A percentile compares a stretch with the other conserved stretches of the same genome.
Conservation (phyloP, 2,113 vertebrate genomes). For the Hyla sarda region DNA sequence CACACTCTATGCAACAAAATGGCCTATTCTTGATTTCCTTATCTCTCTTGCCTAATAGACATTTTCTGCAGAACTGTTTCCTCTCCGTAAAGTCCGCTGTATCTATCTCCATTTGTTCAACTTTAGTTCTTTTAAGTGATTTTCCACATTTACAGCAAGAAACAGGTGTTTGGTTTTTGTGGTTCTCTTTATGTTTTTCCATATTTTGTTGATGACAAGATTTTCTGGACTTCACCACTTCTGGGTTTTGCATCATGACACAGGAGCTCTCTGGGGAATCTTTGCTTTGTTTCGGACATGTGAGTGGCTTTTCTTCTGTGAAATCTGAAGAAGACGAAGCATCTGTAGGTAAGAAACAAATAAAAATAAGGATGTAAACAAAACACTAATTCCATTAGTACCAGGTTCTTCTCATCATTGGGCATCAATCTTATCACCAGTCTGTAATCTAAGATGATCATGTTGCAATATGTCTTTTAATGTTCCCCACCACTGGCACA, state of each 20-base stretch:
- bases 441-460: neutral
- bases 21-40: neutral
- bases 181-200: neutral
- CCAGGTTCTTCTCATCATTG: neutral
- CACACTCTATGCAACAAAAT: neutral
- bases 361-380: neutral
- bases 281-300: neutral
- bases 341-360: neutral
- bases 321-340: neutral
- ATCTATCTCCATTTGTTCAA: neutral
- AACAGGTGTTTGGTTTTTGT: neutral
- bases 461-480: neutral
- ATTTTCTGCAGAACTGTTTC: neutral
- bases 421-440: neutral
- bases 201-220: neutral
- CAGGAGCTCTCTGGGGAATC: neutral
- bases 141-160: neutral
- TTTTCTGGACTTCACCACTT: neutral
- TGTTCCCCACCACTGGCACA: neutral
- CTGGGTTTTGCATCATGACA: neutral
- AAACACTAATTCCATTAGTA: neutral
- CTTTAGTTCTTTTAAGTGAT: neutral
- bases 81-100: neutral
- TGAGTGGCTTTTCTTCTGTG: neutral
- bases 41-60: neutral